Percentiles rank a stretch among this genome's conserved stretches.
Conservation (phyloP, 2,113 vertebrate genomes). For the Dolichallabes microphthalmus region DNA sequence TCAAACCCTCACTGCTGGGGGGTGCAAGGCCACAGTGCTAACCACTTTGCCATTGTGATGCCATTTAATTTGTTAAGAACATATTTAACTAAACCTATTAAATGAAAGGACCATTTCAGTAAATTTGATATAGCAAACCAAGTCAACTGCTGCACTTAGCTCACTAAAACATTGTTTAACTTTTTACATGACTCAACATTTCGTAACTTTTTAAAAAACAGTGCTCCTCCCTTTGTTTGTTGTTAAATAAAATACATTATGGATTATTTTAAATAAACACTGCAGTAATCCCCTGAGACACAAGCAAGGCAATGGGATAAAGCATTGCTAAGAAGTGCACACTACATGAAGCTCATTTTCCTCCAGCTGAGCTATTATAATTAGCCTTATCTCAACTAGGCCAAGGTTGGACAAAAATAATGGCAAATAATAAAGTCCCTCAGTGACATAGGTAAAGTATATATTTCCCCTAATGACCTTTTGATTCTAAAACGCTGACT, state of each 20-base stretch:
- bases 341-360: slow-evolving; percentile 11
- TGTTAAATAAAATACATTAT: not conserved
- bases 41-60: too few relatives aligned
- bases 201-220: too few relatives aligned
- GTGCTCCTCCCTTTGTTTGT: too few relatives aligned
- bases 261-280: slow-evolving; percentile 3
- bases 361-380: slow-evolving; percentile 38
- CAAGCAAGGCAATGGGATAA: not conserved
- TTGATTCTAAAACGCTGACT: not conserved
- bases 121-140: too few relatives aligned
- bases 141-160: too few relatives aligned
- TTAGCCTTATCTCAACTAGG: slow-evolving; percentile 52
- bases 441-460: not conserved
- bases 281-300: not conserved
- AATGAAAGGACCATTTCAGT: too few relatives aligned
- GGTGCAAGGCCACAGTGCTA: too few relatives aligned
- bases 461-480: not conserved
- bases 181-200: not conserved
- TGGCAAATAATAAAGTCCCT: not conserved
- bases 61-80: too few relatives aligned
- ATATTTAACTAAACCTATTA: too few relatives aligned
- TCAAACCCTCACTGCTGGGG: too few relatives aligned
- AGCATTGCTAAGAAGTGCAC: not conserved
- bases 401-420: slow-evolving; percentile 36
- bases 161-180: too few relatives aligned